phyloP scores from a whole-genome alignment of 1,140 invertebrate genomes.

The Pteromalus puparum region DNA sequence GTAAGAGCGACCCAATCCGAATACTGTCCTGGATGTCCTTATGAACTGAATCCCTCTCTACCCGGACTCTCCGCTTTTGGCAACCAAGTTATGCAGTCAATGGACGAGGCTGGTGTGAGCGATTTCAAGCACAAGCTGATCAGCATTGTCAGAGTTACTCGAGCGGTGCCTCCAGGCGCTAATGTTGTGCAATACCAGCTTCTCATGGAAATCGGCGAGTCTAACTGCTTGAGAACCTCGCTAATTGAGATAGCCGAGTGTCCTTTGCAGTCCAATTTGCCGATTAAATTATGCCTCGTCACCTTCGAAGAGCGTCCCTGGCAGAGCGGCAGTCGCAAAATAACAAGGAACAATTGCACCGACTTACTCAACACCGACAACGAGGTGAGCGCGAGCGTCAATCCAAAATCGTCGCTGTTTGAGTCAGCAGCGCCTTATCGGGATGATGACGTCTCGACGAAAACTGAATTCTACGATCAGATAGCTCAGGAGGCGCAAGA shows the following conservation, averaged over 20 bases:
- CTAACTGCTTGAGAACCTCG: slow-evolving; percentile 66
- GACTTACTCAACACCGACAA: slow-evolving; percentile 59
- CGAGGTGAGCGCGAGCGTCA: slow-evolving; percentile 59
- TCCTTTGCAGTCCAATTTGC: slow-evolving; percentile 60
- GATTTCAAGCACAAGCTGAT: slow-evolving; percentile 69
- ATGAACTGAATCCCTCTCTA: slow-evolving; percentile 68
- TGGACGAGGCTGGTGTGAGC: slow-evolving; percentile 65
- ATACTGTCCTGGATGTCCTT: slow-evolving; percentile 72
- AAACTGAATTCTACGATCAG: slow-evolving; percentile 63
- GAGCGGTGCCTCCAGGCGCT: slow-evolving; percentile 65
- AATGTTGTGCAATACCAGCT: slow-evolving; percentile 69
- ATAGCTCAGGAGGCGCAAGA: slow-evolving; percentile 64
- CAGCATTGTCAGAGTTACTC: slow-evolving; percentile 64
- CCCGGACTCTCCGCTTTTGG: slow-evolving; percentile 63
- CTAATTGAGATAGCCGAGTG: slow-evolving; percentile 65
- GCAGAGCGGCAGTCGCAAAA: slow-evolving; percentile 60
- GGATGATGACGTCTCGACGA: slow-evolving; percentile 52
- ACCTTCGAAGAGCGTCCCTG: slow-evolving; percentile 68
- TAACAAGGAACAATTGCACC: slow-evolving; percentile 70
- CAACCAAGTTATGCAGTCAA: slow-evolving; percentile 62
- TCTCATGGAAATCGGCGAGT: slow-evolving; percentile 67
- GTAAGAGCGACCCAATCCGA: slow-evolving; percentile 60
- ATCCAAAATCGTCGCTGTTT: slow-evolving; percentile 49
- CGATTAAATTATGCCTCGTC: slow-evolving; percentile 64
- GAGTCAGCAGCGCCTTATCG: slow-evolving; percentile 53